Base-by-base conservation (phyloP, 1,140 invertebrate species). In the Trachymyrmex cornetzi region DNA sequence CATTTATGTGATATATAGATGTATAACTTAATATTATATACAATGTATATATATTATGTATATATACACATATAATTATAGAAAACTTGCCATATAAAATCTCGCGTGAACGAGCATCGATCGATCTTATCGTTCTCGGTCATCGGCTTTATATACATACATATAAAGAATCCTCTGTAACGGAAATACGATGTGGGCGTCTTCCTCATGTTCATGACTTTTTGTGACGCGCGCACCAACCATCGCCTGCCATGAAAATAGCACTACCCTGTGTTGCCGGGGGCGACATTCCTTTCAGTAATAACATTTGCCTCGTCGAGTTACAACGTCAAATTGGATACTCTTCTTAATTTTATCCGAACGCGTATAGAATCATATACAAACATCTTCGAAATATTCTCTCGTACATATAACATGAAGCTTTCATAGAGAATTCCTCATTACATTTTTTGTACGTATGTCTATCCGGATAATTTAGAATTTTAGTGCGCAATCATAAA, bases 201-300 rank as follows among this genome's bases (percentile, higher is more conserved):
- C 74, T 82, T 89, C 71, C 55, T 57, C 72, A 5, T 22, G 80
- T 64, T 61, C 30, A 53, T 50, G 1, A 82, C 34, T 89, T 85
- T 74, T 59, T 34, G 67, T 64, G 80, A 55, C 74, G 89, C 57
- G 80, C 84, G 77, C 88, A 80, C 63, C 85, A 85, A 64, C 85
- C 88, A 55, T 34, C 69, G 74, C 84, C 88, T 77, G 53, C 59
- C 61, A 44, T 77, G 74, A 85, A 85, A 89, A 89, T 87, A 87
- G 77, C 72, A 77, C 59, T 48, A 75, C 69, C 71, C 63, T 61
- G 55, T 61, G 55, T 53, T 53, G 77, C 48, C 38, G 34, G 55
- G 50, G 77, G 72, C 50, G 80, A 63, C 67, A 85, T 81, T 87
- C 89, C 82, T 85, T 87, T 53, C 75, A 85, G 80, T 85, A 19